Base-by-base conservation (phyloP, 2,113 vertebrate species). In the Noturus placidus region DNA sequence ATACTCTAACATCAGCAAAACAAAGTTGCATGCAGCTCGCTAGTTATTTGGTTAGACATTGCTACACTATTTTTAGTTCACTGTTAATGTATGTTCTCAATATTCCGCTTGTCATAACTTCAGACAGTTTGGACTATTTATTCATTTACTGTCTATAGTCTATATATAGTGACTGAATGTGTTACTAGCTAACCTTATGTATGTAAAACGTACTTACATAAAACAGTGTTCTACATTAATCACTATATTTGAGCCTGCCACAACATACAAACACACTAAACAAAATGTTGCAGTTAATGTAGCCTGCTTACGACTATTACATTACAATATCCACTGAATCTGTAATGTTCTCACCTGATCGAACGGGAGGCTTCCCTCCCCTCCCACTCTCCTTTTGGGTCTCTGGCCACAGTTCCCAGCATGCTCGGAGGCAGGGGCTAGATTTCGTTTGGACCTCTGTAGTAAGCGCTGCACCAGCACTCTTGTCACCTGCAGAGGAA, bases 381-480 rank as follows among this genome's bases (percentile, higher is more conserved):
- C 79, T 54, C 90, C 94, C 33, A 79, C 88, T 85, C 92, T 93
- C 46, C 92, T 96, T 90, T 98, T 99, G 56, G 94, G 93, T 5
- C 95, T 95, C 5, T 94, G 97, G 30, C 91, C 91, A 74, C 92
- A 90, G 90, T 81, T 95, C 80, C 95, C 96, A 2, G 91, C 85
- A 84, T 91, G 92, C 57, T 97, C 97, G 0, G 82, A 8, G 11
- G 94, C 91, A 1, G 92, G 92, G 0, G 93, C 91, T 1, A 93
- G 91, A 91, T 96, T 96, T 86, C 96, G 94, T 88, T 96, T 97
- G 88, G 98, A 98, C 79, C 97, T 95, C 91, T 97, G 97, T 88
- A 99, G 94, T 92, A 99, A 97, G 87, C 97, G 95, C 89, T 97
- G 96, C 93, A 99, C 94, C 87, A 99, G 93, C 85, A 94, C 96